Conservation (phyloP, 1,140 invertebrate species). For the Drosophila insularis region DNA sequence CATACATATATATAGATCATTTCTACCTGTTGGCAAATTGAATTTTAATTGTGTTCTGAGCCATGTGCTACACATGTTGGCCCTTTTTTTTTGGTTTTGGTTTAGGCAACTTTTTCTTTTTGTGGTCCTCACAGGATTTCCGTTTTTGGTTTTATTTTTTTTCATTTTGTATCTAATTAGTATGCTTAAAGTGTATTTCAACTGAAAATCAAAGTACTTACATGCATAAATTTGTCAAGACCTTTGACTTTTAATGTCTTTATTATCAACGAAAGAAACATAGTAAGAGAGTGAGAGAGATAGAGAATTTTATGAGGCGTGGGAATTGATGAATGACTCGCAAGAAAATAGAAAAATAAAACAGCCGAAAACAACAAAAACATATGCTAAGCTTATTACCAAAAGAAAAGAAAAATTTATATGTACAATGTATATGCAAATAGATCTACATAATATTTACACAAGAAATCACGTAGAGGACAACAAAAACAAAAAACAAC, state of each 20-base stretch:
- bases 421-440: conserved; percentile 53
- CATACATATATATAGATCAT: not conserved
- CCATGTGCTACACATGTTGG: conserved; percentile 59
- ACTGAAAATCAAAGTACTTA: conserved; percentile 12
- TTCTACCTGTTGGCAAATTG: conserved; percentile 66
- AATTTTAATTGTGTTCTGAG: conserved; percentile 70
- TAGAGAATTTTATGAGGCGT: conserved; percentile 23
- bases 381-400: conserved; percentile 72
- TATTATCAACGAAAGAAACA: conserved; percentile 25
- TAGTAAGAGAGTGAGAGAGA: not conserved
- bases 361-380: not conserved
- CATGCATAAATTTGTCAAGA: conserved; percentile 37
- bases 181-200: conserved; percentile 52
- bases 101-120: conserved; percentile 13
- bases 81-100: conserved; percentile 12
- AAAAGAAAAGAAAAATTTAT: conserved; percentile 46
- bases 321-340: conserved; percentile 40
- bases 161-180: conserved; percentile 62
- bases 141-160: conserved; percentile 36
- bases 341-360: not conserved
- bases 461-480: conserved; percentile 6
- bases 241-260: conserved; percentile 43
- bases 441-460: conserved; percentile 45
- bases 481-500: conserved; percentile 5
- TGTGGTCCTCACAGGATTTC: conserved; percentile 68